Conservation (phyloP, 2,888 invertebrate genomes). For the Sisyra terminalis region DNA sequence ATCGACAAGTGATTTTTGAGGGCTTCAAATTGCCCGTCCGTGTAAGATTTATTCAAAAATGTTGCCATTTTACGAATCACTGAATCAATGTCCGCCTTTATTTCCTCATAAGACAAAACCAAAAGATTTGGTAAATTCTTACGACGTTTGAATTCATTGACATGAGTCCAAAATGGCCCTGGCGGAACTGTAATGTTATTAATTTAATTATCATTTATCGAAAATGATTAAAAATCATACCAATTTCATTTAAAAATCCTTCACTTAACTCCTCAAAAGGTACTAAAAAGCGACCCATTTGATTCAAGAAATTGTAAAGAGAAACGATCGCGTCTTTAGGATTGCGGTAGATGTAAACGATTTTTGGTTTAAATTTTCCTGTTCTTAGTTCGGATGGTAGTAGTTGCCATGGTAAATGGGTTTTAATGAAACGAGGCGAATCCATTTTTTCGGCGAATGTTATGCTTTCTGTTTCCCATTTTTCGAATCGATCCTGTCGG, state of each 20-base stretch:
- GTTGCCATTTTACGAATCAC: not conserved
- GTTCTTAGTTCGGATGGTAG: not conserved
- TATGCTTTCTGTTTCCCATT: not conserved
- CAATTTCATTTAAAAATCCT: too few relatives aligned
- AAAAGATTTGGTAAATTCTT: constrained; percentile 15
- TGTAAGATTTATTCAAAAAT: not conserved
- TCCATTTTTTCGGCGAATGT: not conserved
- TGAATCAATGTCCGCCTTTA: constrained; percentile 21
- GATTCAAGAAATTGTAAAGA: not conserved
- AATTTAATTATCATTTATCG: not conserved
- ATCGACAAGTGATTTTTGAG: not conserved
- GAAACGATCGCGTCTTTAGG: constrained; percentile 3
- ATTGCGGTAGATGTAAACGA: constrained; percentile 1
- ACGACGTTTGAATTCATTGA: constrained; percentile 16
- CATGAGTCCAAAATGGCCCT: constrained; percentile 19
- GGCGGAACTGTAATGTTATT: constrained; percentile 19
- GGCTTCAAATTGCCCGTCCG: not conserved
- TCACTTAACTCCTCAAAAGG: too few relatives aligned
- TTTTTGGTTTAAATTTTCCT: not conserved
- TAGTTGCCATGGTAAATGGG: constrained; percentile 19
- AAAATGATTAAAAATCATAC: too few relatives aligned
- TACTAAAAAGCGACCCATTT: too few relatives aligned
- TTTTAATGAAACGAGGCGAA: constrained; percentile 11
- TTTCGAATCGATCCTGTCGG: too few relatives aligned
- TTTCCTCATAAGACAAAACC: constrained; percentile 20